These are phyloP conservation scores for Erynnis tages DNA, from an alignment of 2,888 invertebrate species.

Conservation along the genomic window DNA sequence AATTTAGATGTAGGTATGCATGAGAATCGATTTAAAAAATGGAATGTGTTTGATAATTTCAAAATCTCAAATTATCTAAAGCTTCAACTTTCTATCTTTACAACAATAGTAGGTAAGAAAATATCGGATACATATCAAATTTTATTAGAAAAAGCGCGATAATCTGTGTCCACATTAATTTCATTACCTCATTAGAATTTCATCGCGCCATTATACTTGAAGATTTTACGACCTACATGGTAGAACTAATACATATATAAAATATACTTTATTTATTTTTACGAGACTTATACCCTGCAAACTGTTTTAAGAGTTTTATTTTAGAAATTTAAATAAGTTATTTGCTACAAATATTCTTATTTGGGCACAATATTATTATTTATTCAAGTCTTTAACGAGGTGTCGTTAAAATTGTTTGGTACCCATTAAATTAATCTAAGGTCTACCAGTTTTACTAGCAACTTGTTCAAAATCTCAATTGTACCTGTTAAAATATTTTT, in stretches of 20 bases:
- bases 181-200: conserved; percentile 34
- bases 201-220: conserved; percentile 13
- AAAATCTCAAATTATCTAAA: too few species aligned
- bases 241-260: conserved; percentile 16
- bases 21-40: too few species aligned
- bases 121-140: conserved; percentile 12
- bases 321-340: conserved; percentile 1
- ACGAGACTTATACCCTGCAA: neutral
- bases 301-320: conserved; percentile 6
- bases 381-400: neutral
- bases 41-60: neutral
- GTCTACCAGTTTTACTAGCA: neutral
- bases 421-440: neutral
- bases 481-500: neutral
- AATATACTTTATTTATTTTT: conserved; percentile 8
- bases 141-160: conserved; percentile 12
- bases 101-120: neutral
- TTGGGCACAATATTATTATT: too few species aligned
- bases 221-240: conserved; percentile 2
- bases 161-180: conserved; percentile 28
- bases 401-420: neutral
- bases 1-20: too few species aligned
- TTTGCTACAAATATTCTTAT: neutral
- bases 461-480: neutral
- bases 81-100: too few species aligned